Evolutionary conservation across 2,797 vertebrate species (phyloP).

Genomic region (Neosalanx taihuensis): DNA sequence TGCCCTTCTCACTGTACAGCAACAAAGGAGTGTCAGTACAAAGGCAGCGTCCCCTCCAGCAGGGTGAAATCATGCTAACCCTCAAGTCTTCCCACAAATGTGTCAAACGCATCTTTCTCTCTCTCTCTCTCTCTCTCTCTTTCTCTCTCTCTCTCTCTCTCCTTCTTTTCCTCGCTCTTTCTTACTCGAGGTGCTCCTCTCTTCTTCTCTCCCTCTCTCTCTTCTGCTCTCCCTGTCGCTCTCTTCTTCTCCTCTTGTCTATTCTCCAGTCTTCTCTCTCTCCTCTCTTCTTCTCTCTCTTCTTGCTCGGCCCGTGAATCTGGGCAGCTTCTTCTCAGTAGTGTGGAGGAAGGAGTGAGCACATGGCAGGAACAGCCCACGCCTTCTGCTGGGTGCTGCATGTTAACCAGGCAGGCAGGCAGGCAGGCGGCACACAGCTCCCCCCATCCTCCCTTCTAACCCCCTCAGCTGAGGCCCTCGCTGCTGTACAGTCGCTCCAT

Average conservation of each 20-base stretch:
- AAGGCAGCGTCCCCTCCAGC: constrained; percentile 48
- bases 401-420: neutral
- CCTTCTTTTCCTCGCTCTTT: neutral
- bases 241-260: neutral
- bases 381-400: constrained; percentile 50
- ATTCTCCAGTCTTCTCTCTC: too few species aligned
- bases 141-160: neutral
- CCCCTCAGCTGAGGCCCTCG: neutral
- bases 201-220: neutral
- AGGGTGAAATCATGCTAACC: constrained; percentile 66
- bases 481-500: neutral
- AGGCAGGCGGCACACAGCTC: neutral
- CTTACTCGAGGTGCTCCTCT: neutral
- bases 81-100: constrained; percentile 58
- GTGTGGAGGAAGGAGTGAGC: constrained; percentile 27
- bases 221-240: neutral
- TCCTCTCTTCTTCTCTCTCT: constrained; percentile 25
- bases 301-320: neutral
- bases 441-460: neutral
- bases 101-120: constrained; percentile 21
- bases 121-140: neutral
- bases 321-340: constrained; percentile 62
- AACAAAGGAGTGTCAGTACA: constrained; percentile 58
- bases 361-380: constrained; percentile 69
- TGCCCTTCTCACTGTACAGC: constrained; percentile 37